phyloP scores from a whole-genome alignment of 2,113 vertebrate genomes.

The Neogale vison region DNA sequence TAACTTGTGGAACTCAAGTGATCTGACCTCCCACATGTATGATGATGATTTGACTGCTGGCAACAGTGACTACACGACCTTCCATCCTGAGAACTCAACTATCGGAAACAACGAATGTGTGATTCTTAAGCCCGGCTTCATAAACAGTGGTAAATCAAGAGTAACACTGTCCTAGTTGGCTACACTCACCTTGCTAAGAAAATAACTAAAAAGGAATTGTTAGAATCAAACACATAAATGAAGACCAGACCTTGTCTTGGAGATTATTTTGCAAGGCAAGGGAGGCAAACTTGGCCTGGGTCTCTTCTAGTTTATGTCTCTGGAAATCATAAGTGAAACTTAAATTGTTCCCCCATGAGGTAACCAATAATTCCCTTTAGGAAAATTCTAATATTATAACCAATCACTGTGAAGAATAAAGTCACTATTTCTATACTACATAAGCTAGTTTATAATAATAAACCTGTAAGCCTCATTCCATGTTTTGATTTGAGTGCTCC shows the following conservation, averaged over 20 bases:
- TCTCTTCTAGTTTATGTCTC: not conserved
- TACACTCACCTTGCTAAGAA: not conserved
- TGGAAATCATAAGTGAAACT: not conserved
- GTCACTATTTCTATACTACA: not conserved
- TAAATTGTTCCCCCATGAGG: not conserved
- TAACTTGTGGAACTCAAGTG: not conserved
- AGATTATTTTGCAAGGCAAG: not conserved
- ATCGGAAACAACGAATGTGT: not conserved
- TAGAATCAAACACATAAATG: not conserved
- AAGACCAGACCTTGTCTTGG: not conserved
- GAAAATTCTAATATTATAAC: not conserved
- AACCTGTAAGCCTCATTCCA: not conserved
- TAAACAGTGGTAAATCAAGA: not conserved
- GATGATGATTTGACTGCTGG: not conserved
- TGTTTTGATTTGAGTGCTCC: not conserved
- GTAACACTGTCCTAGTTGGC: not conserved
- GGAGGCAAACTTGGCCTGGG: not conserved
- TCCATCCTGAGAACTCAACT: not conserved
- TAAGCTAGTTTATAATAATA: not conserved
- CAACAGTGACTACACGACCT: not conserved
- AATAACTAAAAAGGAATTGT: not conserved
- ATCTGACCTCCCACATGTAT: not conserved
- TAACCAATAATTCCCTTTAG: not conserved
- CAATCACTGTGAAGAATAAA: not conserved
- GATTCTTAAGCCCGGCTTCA: not conserved